A percentile compares a stretch with the other conserved stretches of the same genome.
Evolutionary conservation across 1,140 invertebrate genomes (phyloP).

Genomic region (Pseudoatta argentina): DNA sequence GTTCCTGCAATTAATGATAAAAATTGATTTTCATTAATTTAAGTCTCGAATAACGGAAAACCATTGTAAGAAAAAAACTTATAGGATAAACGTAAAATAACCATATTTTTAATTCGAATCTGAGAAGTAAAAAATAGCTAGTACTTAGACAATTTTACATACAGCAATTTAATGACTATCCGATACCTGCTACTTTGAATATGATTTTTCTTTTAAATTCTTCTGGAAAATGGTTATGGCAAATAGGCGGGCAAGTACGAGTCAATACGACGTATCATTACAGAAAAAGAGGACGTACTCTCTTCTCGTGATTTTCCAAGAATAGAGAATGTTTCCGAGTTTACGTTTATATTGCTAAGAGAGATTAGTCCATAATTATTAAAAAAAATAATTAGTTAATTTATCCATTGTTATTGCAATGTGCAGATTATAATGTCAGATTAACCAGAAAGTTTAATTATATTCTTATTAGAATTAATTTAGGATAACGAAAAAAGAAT

Average conservation of each 20-base stretch:
- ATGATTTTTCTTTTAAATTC: constrained; percentile 49
- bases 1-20: not conserved
- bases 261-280: constrained; percentile 52
- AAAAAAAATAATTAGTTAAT: not conserved
- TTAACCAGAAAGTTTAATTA: not conserved
- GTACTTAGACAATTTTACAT: not conserved
- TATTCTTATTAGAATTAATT: not conserved
- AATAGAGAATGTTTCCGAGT: not conserved
- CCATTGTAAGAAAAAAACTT: not conserved
- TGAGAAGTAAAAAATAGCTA: constrained; percentile 8
- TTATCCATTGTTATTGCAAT: not conserved
- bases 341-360: not conserved
- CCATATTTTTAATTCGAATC: constrained; percentile 19
- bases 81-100: not conserved
- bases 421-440: not conserved
- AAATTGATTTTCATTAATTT: not conserved
- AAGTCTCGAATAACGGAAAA: constrained; percentile 10
- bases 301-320: constrained; percentile 17
- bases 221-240: not conserved
- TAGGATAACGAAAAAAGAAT: too few species aligned
- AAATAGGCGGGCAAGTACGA: constrained; percentile 3
- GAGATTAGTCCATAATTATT: not conserved
- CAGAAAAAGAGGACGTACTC: not conserved
- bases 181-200: constrained; percentile 50
- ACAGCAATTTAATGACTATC: constrained; percentile 38